Percentiles rank a stretch among this genome's conserved stretches.
Evolutionary conservation across 2,113 vertebrate genomes (phyloP).

Genomic region (Gobio gobio): DNA sequence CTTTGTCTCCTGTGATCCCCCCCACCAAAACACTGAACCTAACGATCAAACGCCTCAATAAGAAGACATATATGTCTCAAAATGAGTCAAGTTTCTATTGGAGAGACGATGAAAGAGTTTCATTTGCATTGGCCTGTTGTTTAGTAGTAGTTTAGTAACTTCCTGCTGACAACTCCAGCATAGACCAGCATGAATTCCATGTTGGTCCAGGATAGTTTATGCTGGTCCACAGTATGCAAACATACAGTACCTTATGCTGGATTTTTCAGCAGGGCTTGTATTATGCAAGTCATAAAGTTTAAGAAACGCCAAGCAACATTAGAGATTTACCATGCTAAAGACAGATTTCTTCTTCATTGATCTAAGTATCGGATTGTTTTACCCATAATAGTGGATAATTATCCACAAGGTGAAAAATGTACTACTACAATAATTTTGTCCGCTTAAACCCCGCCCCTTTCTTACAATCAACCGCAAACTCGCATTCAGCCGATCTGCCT

Average conservation of each 20-base stretch:
- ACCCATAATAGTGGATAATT: not conserved
- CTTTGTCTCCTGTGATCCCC: conserved; percentile 71
- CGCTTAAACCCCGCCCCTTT: not conserved
- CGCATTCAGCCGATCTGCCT: not conserved
- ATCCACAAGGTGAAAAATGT: not conserved
- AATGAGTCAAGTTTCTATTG: conserved; percentile 51
- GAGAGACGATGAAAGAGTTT: not conserved
- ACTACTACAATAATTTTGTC: not conserved
- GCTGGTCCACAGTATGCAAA: too few species aligned
- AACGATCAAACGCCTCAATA: conserved; percentile 62
- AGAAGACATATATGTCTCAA: conserved; percentile 69
- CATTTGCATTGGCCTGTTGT: too few species aligned
- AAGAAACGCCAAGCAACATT: too few species aligned
- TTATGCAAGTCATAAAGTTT: too few species aligned
- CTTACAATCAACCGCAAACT: not conserved
- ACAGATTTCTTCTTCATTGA: too few species aligned
- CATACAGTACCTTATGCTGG: too few species aligned
- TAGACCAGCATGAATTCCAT: too few species aligned
- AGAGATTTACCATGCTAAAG: too few species aligned
- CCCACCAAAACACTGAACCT: conserved; percentile 67
- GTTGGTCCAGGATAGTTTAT: too few species aligned
- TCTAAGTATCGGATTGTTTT: not conserved
- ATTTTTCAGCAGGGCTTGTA: too few species aligned
- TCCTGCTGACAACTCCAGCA: too few species aligned
- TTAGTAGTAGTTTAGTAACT: too few species aligned